Evolutionary conservation across 37 sponge, comb jelly and placozoan species (phyloP), one percentile per base, ranked within the genome.

Genomic region (Bolinopsis microptera): DNA sequence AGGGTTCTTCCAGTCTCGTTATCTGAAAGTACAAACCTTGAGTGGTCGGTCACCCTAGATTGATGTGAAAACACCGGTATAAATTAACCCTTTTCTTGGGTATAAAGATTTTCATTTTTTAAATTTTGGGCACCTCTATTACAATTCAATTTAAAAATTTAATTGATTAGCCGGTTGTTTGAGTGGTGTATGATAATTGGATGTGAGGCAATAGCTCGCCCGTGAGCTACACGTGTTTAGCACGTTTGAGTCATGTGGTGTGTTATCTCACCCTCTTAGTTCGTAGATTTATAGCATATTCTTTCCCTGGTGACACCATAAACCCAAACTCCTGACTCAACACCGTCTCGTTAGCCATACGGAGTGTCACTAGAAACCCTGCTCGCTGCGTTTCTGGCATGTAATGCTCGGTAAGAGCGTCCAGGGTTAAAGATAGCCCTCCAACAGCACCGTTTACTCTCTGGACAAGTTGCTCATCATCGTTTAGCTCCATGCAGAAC

Each of bases 401-500:
- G 36, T 77, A 77, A 32, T 77, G 35, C 18, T 27, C 35, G 18
- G 32, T 32, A 0, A 13, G 27, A 18, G 80, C 37, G 37, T 77
- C 80, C 0, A 77, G 80, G 1, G 32, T 35, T 18, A 77, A 18
- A 2, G 80, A 31, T 0, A 77, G 35, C 0, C 80, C 80, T 8
- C 80, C 80, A 32, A 77, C 18, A 35, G 80, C 33, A 13, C 80
- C 80, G 80, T 77, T 77, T 13, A 77, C 80, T 32, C 33, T 77
- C 36, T 77, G 80, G 1, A 77, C 80, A 27, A 77, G 35, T 18
- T 32, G 9, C 1, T 28, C 80, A 36, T 77, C 33, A 32, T 77
- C 80, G 32, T 77, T 77, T 9, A 77, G 28, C 35, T 77, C 80
- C 33, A 77, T 21, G 33, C 80, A 77, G 9, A 48, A 13, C 5